Conservation (phyloP, 2,797 vertebrate species). For the Lemur catta region DNA sequence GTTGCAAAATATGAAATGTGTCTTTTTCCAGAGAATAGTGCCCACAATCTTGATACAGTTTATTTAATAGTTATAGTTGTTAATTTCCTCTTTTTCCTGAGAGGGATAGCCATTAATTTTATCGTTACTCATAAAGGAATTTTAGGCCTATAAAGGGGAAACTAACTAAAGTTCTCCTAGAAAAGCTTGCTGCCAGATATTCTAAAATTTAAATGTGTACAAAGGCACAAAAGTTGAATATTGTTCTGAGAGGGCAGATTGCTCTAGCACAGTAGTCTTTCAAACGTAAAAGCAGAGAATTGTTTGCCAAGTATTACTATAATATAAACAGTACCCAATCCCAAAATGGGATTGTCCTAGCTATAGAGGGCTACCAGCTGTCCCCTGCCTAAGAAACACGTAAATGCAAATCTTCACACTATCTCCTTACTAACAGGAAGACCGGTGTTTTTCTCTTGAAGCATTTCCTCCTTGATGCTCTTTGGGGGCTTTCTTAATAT, state of each 20-base stretch:
- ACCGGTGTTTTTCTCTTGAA: neutral
- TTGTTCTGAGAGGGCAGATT: neutral
- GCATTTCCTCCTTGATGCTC: neutral
- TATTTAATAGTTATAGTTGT: conserved; percentile 45
- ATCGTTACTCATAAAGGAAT: neutral
- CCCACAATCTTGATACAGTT: conserved; percentile 35
- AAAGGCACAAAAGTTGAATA: neutral
- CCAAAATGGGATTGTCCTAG: neutral
- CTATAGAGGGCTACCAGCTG: neutral
- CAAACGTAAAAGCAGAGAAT: neutral
- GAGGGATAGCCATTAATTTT: conserved; percentile 14
- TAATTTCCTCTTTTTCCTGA: conserved; percentile 7
- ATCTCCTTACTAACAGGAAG: neutral
- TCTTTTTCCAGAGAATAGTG: neutral
- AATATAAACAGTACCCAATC: neutral
- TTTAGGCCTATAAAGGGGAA: conserved; percentile 17
- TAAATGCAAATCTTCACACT: neutral
- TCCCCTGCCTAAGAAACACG: neutral
- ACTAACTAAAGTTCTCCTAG: neutral
- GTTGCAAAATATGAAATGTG: conserved; percentile 42
- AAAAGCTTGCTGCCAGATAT: conserved; percentile 3
- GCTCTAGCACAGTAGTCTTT: neutral
- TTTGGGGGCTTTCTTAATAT: neutral
- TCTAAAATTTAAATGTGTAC: conserved; percentile 31
- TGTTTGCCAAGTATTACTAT: neutral